Evolutionary conservation across 2,113 vertebrate species (phyloP).

Genomic region (Jaculus jaculus): DNA sequence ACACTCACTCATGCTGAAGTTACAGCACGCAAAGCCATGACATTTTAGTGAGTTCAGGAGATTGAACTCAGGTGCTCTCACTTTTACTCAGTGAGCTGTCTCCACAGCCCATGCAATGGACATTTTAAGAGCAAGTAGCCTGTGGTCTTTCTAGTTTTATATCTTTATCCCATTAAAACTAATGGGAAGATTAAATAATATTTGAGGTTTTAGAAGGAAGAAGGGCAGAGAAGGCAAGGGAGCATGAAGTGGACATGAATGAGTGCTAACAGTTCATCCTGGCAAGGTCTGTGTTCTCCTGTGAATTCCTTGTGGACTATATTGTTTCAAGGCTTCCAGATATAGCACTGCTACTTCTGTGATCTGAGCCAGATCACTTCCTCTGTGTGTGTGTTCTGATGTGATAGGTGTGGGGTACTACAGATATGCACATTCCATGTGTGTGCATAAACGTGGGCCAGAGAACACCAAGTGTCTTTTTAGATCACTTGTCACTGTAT

Average conservation of each 20-base stretch:
- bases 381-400: no score
- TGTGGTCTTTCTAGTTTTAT: slow-evolving; percentile 23
- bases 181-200: slow-evolving; percentile 44
- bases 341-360: neutral
- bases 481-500: no score
- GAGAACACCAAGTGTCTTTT: no score
- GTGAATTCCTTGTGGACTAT: neutral
- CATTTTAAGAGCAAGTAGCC: neutral
- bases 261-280: neutral
- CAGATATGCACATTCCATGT: no score
- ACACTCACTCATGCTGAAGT: no score
- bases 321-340: neutral
- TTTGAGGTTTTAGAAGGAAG: neutral
- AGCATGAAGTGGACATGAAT: neutral
- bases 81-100: neutral
- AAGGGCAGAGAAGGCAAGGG: neutral
- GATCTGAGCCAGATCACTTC: neutral
- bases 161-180: slow-evolving; percentile 21
- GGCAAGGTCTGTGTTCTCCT: neutral
- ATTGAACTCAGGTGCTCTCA: no score
- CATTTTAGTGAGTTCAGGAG: no score
- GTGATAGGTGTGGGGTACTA: no score
- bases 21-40: no score
- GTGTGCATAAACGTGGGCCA: no score
- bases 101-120: neutral